Evolutionary conservation across 1,140 invertebrate species (phyloP), one percentile per base, ranked within the genome.

Genomic region (Chrysomallon squamiferum): DNA sequence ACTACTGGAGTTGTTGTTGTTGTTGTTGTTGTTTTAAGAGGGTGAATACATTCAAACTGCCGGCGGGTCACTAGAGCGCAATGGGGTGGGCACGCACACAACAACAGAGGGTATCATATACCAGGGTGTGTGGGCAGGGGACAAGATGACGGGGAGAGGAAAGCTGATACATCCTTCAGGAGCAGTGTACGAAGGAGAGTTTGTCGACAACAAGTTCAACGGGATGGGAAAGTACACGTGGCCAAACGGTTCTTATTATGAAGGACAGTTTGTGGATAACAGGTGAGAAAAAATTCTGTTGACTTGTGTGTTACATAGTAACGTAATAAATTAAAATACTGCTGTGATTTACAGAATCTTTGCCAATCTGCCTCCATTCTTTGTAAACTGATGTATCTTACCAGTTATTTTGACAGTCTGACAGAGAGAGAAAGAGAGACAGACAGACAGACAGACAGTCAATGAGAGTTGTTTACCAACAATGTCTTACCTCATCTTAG

Each of bases 191-290:
- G 74, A 82, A 56, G 84, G 84, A 49, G 70, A 74, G 13, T 85
- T 86, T 74, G 68, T 77, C 3, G 77, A 83, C 62, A 84, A 85
- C 64, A 75, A 85, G 64, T 86, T 85, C 69, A 75, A 85, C 65
- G 85, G 84, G 5, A 56, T 33, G 25, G 85, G 85, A 62, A 76
- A 73, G 67, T 86, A 86, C 60, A 75, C 65, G 4, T 86, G 83
- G 78, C 83, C 84, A 15, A 83, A 86, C 75, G 79, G 79, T 9
- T 85, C 84, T 20, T 82, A 66, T 49, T 85, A 82, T 66, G 74
- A 79, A 29, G 85, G 84, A 38, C 66, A 77, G 7, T 86, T 86
- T 79, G 69, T 72, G 13, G 80, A 85, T 65, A 86, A 85, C 69
- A 83, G 72, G 83, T 84, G 66, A 69, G 69, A 62, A 43, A 13